A percentile compares a stretch with the other conserved stretches of the same genome.
phyloP scores from a whole-genome alignment of 2,113 vertebrate species.

The Silurus glanis region DNA sequence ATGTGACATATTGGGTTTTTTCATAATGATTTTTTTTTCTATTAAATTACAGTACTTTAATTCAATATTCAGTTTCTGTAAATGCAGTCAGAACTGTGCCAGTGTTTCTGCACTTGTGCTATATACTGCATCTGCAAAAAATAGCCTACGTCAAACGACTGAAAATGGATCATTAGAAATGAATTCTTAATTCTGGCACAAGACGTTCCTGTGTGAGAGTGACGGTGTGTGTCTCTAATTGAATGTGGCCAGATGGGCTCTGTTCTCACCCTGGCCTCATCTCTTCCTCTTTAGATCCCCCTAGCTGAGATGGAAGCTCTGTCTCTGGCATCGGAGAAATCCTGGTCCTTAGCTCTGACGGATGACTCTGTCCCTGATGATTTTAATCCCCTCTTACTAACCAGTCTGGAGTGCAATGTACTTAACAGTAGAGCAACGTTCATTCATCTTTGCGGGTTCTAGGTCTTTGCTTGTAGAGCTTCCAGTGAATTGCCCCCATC shows the following conservation, averaged over 20 bases:
- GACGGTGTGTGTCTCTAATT: slow-evolving; percentile 40
- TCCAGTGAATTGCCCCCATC: slow-evolving; percentile 67
- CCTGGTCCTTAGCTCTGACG: slow-evolving; percentile 97
- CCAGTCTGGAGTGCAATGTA: slow-evolving; percentile 96
- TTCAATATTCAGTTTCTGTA: neutral
- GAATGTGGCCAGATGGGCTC: slow-evolving; percentile 62
- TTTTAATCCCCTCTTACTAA: slow-evolving; percentile 92
- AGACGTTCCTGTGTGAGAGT: slow-evolving; percentile 27
- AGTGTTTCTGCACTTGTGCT: neutral
- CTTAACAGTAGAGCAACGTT: slow-evolving; percentile 75
- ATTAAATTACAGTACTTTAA: neutral
- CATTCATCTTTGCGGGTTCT: slow-evolving; percentile 65
- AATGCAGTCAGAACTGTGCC: neutral
- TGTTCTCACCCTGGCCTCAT: slow-evolving; percentile 84
- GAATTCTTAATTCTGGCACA: slow-evolving; percentile 13
- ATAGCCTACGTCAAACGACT: no score
- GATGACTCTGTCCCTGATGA: slow-evolving; percentile 95
- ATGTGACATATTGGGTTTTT: neutral
- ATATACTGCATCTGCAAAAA: neutral
- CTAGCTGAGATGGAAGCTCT: slow-evolving; percentile 99
- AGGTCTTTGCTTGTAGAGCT: slow-evolving; percentile 67
- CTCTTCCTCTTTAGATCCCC: slow-evolving; percentile 97
- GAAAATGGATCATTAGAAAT: slow-evolving; percentile 3
- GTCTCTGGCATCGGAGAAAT: slow-evolving; percentile 98
- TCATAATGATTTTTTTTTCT: neutral